These are phyloP conservation scores for Epinephelus coioides DNA, from an alignment of 2,797 vertebrate genomes.

Conservation along the genomic window DNA sequence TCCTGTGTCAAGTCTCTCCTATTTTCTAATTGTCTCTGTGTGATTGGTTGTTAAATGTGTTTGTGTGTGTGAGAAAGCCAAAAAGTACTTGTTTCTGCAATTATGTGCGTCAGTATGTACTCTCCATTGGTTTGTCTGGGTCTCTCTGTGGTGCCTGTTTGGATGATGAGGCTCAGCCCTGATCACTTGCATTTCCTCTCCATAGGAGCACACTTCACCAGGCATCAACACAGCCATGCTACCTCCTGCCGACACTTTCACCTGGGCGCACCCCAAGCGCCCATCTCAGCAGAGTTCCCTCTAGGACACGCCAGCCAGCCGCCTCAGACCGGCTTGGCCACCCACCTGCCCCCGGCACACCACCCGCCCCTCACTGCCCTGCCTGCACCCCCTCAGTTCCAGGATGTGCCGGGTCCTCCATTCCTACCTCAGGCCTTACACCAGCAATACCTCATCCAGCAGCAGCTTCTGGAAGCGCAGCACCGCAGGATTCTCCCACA, in stretches of 20 bases:
- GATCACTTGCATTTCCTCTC: slow-evolving; percentile 62
- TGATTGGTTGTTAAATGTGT: slow-evolving; percentile 19
- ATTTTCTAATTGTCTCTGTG: slow-evolving; percentile 29
- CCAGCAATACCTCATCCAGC: slow-evolving; percentile 99
- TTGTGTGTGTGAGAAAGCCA: slow-evolving; percentile 15
- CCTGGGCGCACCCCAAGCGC: slow-evolving; percentile 92
- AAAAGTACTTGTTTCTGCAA: not conserved
- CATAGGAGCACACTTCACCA: slow-evolving; percentile 97
- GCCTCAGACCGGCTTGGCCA: slow-evolving; percentile 91
- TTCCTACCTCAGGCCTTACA: slow-evolving; percentile 99
- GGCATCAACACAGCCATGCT: slow-evolving; percentile 98
- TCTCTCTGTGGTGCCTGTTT: slow-evolving; percentile 36
- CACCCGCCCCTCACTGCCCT: slow-evolving; percentile 92
- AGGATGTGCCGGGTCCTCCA: slow-evolving; percentile 94
- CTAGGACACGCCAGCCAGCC: slow-evolving; percentile 83
- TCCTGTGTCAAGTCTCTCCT: slow-evolving; percentile 43
- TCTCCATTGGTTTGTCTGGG: slow-evolving; percentile 27
- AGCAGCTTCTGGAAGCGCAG: slow-evolving; percentile 98
- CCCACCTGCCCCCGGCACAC: slow-evolving; percentile 92
- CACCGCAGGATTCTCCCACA: slow-evolving; percentile 95
- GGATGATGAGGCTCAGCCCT: slow-evolving; percentile 37
- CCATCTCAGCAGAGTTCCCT: slow-evolving; percentile 93
- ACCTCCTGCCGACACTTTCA: slow-evolving; percentile 99
- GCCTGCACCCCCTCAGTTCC: slow-evolving; percentile 92
- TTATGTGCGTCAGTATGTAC: not conserved